Evolutionary conservation across 1,140 invertebrate species (phyloP).

Genomic region (Bombus sylvicola): DNA sequence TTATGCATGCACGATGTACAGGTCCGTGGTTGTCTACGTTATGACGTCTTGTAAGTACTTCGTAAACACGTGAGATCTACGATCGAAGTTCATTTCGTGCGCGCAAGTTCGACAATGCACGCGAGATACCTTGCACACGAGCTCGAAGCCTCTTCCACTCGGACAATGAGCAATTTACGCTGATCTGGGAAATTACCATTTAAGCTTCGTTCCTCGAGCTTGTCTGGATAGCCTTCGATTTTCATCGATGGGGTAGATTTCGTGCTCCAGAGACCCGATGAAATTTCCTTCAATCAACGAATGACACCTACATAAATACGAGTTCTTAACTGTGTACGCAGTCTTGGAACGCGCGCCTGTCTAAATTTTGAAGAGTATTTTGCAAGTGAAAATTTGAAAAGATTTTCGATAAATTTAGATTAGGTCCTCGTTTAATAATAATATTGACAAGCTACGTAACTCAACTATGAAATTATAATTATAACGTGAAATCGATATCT

Average conservation of each 20-base stretch:
- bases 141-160: background rate
- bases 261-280: too few relatives aligned
- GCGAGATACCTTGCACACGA: background rate
- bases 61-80: background rate
- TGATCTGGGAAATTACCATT: constrained; percentile 9
- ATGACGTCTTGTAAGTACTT: background rate
- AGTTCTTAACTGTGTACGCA: too few relatives aligned
- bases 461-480: too few relatives aligned
- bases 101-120: constrained; percentile 3
- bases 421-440: too few relatives aligned
- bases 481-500: too few relatives aligned
- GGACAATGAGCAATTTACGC: constrained; percentile 23
- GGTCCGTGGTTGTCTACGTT: background rate
- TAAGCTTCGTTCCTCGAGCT: too few relatives aligned
- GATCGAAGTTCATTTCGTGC: background rate
- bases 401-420: too few relatives aligned
- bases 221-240: background rate
- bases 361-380: background rate
- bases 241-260: background rate
- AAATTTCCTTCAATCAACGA: background rate
- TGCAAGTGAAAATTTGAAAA: background rate
- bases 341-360: too few relatives aligned
- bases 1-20: background rate
- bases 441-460: too few relatives aligned
- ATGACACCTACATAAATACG: too few relatives aligned